Conservation (phyloP, 2,113 vertebrate genomes). For the Isurus oxyrinchus region DNA sequence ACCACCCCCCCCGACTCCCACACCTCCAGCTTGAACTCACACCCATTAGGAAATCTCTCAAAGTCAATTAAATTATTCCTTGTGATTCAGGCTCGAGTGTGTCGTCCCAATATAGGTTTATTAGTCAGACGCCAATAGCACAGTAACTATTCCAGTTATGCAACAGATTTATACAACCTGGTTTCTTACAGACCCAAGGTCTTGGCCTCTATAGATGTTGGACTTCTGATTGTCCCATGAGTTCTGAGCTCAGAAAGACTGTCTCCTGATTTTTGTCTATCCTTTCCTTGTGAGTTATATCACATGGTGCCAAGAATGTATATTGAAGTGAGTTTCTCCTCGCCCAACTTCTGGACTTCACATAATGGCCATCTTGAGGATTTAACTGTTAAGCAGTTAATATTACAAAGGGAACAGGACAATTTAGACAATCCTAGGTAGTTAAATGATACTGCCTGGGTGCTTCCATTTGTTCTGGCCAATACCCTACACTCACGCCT, state of each 20-base stretch:
- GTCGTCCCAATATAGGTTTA: too few species aligned
- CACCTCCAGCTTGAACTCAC: not conserved
- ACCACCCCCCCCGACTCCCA: not conserved
- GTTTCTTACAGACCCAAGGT: too few species aligned
- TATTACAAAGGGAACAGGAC: not conserved
- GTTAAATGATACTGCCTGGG: not conserved
- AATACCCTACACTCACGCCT: not conserved
- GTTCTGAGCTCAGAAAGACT: too few species aligned
- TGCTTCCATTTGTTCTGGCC: not conserved
- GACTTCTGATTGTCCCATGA: too few species aligned
- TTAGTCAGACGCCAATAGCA: too few species aligned
- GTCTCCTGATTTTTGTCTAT: not conserved
- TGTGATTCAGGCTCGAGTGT: too few species aligned
- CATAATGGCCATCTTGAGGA: not conserved
- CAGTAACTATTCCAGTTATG: too few species aligned
- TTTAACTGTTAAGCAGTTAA: not conserved
- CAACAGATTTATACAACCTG: too few species aligned
- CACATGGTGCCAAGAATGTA: not conserved
- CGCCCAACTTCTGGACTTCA: not conserved
- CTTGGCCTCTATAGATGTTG: too few species aligned
- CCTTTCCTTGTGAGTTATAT: not conserved
- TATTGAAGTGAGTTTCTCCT: not conserved
- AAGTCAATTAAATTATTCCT: too few species aligned
- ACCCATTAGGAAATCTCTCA: too few species aligned
- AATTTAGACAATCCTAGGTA: not conserved